Conservation (phyloP, 2,113 vertebrate species). For the Heterotilapia buettikoferi region DNA sequence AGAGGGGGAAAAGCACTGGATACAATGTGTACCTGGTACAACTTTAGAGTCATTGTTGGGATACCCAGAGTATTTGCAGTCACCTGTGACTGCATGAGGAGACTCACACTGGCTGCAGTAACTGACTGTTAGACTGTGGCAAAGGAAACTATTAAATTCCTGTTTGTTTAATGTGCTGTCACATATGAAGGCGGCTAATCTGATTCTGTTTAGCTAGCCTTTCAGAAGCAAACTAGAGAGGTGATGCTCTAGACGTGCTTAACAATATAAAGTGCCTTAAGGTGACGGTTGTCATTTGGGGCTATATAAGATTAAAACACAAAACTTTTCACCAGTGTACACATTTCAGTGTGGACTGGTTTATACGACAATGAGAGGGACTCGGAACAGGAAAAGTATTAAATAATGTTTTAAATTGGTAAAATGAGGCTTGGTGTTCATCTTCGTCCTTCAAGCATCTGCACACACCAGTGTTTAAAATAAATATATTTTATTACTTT, state of each 20-base stretch:
- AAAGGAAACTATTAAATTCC: too few species aligned
- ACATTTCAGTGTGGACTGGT: neutral
- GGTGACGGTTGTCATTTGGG: too few species aligned
- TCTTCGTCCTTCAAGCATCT: neutral
- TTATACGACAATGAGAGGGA: accelerated
- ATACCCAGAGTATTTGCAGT: too few species aligned
- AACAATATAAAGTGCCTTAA: too few species aligned
- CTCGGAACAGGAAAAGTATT: neutral
- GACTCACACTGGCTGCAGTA: too few species aligned
- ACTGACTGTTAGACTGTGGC: too few species aligned
- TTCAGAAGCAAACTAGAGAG: neutral
- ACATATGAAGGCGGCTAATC: neutral
- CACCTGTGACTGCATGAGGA: too few species aligned
- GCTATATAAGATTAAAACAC: too few species aligned
- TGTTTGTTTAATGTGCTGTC: too few species aligned
- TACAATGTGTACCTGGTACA: too few species aligned
- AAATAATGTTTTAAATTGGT: neutral
- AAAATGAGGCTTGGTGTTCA: neutral
- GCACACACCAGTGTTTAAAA: slow-evolving; percentile 77
- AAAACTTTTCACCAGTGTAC: neutral
- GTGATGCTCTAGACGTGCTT: neutral
- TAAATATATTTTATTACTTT: slow-evolving; percentile 99
- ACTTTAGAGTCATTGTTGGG: too few species aligned
- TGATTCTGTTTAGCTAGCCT: neutral
- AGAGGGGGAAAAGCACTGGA: too few species aligned